phyloP scores from a whole-genome alignment of 2,797 vertebrate species.

The Monodelphis domestica region DNA sequence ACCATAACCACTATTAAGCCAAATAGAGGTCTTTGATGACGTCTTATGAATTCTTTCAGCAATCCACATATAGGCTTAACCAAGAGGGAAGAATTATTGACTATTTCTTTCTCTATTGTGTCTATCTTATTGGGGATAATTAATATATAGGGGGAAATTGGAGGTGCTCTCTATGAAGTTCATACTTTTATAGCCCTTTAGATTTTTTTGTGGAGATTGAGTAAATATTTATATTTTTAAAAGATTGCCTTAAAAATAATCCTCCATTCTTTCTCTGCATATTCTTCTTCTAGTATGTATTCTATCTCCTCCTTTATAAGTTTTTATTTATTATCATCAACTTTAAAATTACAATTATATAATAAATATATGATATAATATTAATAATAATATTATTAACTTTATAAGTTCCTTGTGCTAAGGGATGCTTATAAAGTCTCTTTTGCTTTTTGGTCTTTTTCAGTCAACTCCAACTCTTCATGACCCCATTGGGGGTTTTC shows the following conservation, averaged over 20 bases:
- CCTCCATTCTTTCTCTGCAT: neutral
- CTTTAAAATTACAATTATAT: no score
- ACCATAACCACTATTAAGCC: neutral
- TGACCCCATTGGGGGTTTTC: no score
- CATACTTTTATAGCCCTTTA: neutral
- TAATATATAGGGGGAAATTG: neutral
- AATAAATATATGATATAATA: no score
- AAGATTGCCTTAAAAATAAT: neutral
- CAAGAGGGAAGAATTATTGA: neutral
- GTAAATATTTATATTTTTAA: neutral
- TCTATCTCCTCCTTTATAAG: constrained; percentile 30
- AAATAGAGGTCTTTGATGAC: neutral
- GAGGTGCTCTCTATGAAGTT: neutral
- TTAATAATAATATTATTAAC: no score
- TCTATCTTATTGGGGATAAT: neutral
- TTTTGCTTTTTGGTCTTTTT: no score
- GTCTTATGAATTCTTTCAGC: neutral
- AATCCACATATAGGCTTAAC: neutral
- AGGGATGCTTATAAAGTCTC: no score
- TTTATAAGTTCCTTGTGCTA: constrained; percentile 19
- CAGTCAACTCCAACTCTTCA: no score
- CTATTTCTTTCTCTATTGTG: neutral
- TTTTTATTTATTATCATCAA: no score
- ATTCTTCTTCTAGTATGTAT: neutral
- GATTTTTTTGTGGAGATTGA: neutral